Conservation (phyloP, 2,113 vertebrate species). For the Campylomormyrus tamandua region DNA sequence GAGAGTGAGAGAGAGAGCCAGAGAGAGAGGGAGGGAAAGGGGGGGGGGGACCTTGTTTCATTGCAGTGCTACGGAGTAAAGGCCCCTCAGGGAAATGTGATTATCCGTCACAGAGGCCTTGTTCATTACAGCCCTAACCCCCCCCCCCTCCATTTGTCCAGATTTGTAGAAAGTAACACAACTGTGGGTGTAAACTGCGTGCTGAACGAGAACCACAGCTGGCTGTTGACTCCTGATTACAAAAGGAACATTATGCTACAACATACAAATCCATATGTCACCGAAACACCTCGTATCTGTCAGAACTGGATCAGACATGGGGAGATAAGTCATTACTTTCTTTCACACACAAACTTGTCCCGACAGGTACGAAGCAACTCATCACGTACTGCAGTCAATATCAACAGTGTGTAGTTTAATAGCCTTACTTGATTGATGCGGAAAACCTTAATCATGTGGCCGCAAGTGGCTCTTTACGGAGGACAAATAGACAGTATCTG, state of each 20-base stretch:
- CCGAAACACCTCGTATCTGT: not conserved
- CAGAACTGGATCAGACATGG: not conserved
- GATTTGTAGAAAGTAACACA: constrained; percentile 4
- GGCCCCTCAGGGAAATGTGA: not conserved
- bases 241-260: not conserved
- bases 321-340: not conserved
- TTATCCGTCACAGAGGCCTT: constrained; percentile 11
- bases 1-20: not conserved
- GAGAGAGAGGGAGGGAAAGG: no score
- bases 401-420: not conserved
- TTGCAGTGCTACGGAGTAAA: not conserved
- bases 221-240: not conserved
- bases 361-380: not conserved
- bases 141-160: not conserved
- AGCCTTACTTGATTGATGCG: not conserved
- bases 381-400: not conserved
- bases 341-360: not conserved
- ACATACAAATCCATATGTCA: not conserved
- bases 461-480: not conserved
- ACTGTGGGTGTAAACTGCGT: not conserved
- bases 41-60: not conserved
- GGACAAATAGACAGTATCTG: not conserved
- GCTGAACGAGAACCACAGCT: not conserved
- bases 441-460: not conserved
- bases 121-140: not conserved